Evolutionary conservation across 1,140 invertebrate species (phyloP).

Genomic region (Euwallacea fornicatus): DNA sequence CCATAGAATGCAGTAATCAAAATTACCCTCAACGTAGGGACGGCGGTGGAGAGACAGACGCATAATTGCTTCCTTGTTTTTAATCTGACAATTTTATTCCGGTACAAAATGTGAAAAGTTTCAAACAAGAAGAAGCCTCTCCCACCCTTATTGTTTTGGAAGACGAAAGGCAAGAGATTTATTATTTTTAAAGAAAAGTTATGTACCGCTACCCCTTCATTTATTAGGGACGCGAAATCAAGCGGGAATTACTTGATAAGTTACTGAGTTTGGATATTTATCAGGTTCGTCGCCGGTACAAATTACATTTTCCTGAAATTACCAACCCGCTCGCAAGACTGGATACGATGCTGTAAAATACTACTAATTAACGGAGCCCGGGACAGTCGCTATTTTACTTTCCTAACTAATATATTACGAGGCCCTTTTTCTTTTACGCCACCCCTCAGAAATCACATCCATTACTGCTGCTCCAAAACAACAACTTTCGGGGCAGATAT

Average conservation of each 20-base stretch:
- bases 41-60: too few relatives aligned
- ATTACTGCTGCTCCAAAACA: slow-evolving; percentile 14
- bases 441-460: too few relatives aligned
- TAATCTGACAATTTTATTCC: neutral
- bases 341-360: slow-evolving; percentile 46
- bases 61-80: too few relatives aligned
- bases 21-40: too few relatives aligned
- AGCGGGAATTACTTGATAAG: slow-evolving; percentile 40
- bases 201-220: slow-evolving; percentile 29
- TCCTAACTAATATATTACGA: slow-evolving; percentile 26
- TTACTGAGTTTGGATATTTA: slow-evolving; percentile 44
- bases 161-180: slow-evolving; percentile 24
- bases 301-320: slow-evolving; percentile 48
- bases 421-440: too few relatives aligned
- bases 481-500: slow-evolving; percentile 4
- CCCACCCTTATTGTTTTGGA: slow-evolving; percentile 1
- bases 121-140: neutral
- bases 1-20: too few relatives aligned
- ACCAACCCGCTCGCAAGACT: slow-evolving; percentile 38
- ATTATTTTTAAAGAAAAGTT: slow-evolving; percentile 34
- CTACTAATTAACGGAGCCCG: slow-evolving; percentile 47
- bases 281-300: slow-evolving; percentile 46
- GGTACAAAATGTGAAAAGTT: neutral
- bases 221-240: slow-evolving; percentile 37
- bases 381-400: slow-evolving; percentile 42